Percentiles rank a stretch among this genome's conserved stretches.
Conservation (phyloP, 2,113 vertebrate species). For the Pampusana beccarii region DNA sequence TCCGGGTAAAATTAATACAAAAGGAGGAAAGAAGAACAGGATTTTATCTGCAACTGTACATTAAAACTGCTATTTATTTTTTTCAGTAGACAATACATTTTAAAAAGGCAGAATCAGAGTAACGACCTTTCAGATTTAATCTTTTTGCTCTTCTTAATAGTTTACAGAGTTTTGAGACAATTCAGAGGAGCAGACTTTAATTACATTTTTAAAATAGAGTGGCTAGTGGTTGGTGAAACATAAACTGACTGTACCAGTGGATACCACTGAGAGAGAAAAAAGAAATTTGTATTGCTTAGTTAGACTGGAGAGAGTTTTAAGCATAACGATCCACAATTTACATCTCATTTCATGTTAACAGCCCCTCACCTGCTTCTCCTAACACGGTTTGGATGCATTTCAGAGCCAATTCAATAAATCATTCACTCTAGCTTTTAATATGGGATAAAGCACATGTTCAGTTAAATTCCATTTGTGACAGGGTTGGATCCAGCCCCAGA, state of each 20-base stretch:
- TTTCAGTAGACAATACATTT: not conserved
- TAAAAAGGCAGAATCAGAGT: not conserved
- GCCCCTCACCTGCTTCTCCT: constrained; percentile 6
- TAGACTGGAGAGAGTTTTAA: constrained; percentile 21
- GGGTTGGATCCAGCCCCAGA: not conserved
- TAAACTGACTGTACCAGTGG: not conserved
- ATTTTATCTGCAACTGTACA: not conserved
- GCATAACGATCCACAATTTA: constrained; percentile 13
- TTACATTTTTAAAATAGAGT: not conserved
- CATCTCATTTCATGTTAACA: constrained; percentile 39
- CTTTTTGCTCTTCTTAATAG: constrained; percentile 20
- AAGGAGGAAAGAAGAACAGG: not conserved
- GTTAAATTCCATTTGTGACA: not conserved
- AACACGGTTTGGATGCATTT: constrained; percentile 1
- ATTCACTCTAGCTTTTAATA: constrained; percentile 5
- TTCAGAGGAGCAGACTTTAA: not conserved
- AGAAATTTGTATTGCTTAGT: not conserved
- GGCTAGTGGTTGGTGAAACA: not conserved
- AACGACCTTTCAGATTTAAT: constrained; percentile 33
- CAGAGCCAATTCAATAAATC: constrained; percentile 27
- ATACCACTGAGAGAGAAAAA: not conserved
- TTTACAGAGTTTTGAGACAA: constrained; percentile 35
- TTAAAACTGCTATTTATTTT: constrained; percentile 23
- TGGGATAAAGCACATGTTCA: not conserved
- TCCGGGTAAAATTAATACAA: not conserved